Evolutionary conservation across 2,888 invertebrate genomes (phyloP), one percentile per base, ranked within the genome.

Genomic region (Tortrix viridana): DNA sequence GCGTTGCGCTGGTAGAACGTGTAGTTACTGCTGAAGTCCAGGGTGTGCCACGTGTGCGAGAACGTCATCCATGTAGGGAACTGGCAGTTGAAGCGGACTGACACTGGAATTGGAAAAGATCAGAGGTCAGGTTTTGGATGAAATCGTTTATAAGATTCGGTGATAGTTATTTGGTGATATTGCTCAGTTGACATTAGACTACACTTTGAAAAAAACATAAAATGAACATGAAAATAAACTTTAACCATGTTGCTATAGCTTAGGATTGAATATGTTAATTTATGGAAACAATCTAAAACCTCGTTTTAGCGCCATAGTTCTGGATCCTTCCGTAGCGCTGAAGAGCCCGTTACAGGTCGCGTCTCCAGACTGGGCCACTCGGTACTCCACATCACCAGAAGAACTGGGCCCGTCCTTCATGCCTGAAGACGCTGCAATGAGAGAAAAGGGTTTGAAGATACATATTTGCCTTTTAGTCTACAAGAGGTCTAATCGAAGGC

Each of bases 311-410:
- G 95, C 95, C 96, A 97, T 96, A 16, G 96, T 97, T 67, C 96
- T 93, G 20, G 96, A 96, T 0, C 97, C 97, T 77, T 97, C 98
- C 68, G 96, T 96, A 49, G 98, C 97, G 76, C 97, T 97, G 86
- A 97, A 97, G 62, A 98, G 94, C 19, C 98, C 98, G 84, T 97
- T 97, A 86, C 98, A 98, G 32, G 98, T 97, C 61, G 98, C 98
- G 85, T 98, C 98, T 7, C 97, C 98, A 55, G 97, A 97, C 88
- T 98, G 97, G 3, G 98, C 97, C 71, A 98, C 95, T 78, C 96
- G 93, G 88, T 96, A 97, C 84, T 96, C 96, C 66, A 95, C 94
- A 59, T 94, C 94, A 16, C 90, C 92, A 0, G 85, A 74, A 2
- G 83, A 72, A 4, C 72, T 76, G 0, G 85, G 80, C 1, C 80